A percentile compares a stretch with the other conserved stretches of the same genome.
Conservation (phyloP, 2,113 vertebrate genomes). For the Beaufortia kweichowensis region DNA sequence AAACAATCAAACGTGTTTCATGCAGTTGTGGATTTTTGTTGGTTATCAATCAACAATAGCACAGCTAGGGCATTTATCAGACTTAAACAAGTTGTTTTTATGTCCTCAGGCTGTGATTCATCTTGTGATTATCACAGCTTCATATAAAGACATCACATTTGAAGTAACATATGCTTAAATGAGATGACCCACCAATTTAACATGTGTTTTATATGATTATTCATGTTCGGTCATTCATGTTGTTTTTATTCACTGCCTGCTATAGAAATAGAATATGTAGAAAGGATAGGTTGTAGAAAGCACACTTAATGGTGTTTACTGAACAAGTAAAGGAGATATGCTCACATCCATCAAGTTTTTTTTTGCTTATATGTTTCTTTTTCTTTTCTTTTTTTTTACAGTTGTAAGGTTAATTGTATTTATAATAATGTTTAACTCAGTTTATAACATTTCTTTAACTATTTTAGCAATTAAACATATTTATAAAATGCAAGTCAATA, state of each 20-base stretch:
- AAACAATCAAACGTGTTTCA: not conserved
- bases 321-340: constrained; percentile 46
- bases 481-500: too few species aligned
- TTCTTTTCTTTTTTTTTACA: too few species aligned
- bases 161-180: constrained; percentile 2
- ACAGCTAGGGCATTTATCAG: not conserved
- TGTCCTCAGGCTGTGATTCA: constrained; percentile 1
- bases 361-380: too few species aligned
- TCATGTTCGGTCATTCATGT: constrained; percentile 4
- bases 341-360: constrained; percentile 55
- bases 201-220: constrained; percentile 4
- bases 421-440: too few species aligned
- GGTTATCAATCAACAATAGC: constrained; percentile 21
- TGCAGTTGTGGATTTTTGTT: constrained; percentile 2
- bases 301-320: constrained; percentile 55
- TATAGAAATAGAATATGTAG: not conserved
- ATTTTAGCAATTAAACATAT: too few species aligned
- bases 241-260: not conserved
- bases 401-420: too few species aligned
- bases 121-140: constrained; percentile 10
- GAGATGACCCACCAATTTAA: not conserved
- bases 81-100: constrained; percentile 26
- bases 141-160: not conserved
- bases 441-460: too few species aligned
- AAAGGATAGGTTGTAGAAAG: constrained; percentile 25